phyloP scores from a whole-genome alignment of 2,888 invertebrate genomes.

The Brenthis daphne region DNA sequence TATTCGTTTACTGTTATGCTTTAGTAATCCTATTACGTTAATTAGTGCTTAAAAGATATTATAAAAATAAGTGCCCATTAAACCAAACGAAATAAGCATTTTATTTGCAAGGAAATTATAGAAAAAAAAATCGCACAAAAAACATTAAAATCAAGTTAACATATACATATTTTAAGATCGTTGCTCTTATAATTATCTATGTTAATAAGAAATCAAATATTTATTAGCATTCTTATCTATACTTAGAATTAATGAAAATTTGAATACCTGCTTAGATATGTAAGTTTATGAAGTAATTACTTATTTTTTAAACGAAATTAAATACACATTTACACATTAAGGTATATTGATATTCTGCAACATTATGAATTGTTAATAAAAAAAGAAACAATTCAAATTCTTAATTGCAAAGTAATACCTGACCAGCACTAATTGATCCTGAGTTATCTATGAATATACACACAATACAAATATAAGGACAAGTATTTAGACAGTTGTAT shows the following conservation, averaged over 20 bases:
- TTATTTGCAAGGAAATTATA: constrained; percentile 10
- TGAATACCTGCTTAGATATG: constrained; percentile 6
- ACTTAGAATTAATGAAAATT: constrained; percentile 11
- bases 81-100: constrained; percentile 13
- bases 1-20: background rate
- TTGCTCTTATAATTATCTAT: constrained; percentile 25
- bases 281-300: background rate
- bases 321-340: no score
- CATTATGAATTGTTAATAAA: no score
- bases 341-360: no score
- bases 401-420: no score
- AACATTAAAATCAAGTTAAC: constrained; percentile 16
- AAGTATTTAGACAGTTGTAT: no score
- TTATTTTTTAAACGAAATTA: no score
- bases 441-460: no score
- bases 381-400: no score
- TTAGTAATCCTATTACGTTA: constrained; percentile 5
- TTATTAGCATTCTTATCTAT: constrained; percentile 17
- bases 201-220: constrained; percentile 20
- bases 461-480: no score
- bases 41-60: constrained; percentile 13
- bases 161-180: constrained; percentile 14
- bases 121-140: constrained; percentile 6
- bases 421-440: no score
- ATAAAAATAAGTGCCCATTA: constrained; percentile 12